Conservation (phyloP, 1,140 invertebrate genomes). For the Heliconius hermathena region DNA sequence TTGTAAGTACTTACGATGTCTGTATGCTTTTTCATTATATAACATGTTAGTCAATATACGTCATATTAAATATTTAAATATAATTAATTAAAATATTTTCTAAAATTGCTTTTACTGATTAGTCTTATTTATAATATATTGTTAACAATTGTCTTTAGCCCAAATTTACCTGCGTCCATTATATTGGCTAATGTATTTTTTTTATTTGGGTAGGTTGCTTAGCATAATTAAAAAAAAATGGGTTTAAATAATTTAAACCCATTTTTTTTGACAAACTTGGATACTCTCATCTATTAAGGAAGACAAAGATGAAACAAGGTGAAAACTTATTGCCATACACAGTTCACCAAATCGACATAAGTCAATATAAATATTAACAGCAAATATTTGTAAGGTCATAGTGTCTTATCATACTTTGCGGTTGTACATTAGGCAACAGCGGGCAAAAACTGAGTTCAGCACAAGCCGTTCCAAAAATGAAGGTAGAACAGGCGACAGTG, state of each 20-base stretch:
- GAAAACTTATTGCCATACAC: background rate
- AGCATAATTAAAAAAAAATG: no score
- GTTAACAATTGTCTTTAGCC: no score
- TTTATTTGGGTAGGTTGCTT: no score
- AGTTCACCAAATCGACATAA: background rate
- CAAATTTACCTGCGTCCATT: background rate
- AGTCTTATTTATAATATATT: no score
- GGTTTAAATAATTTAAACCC: no score
- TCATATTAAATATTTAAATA: background rate
- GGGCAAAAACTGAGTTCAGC: background rate
- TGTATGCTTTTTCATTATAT: background rate
- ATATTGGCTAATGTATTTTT: background rate
- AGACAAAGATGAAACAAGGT: background rate
- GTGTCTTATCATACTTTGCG: slow-evolving; percentile 16
- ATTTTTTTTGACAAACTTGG: no score
- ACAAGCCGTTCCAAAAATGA: background rate
- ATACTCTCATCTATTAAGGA: background rate
- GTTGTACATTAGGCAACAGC: slow-evolving; percentile 4
- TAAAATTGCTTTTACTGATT: background rate
- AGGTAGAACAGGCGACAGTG: slow-evolving; percentile 3
- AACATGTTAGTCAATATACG: background rate
- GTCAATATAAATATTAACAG: slow-evolving; percentile 3
- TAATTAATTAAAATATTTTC: background rate
- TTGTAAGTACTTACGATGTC: background rate
- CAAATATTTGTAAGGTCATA: slow-evolving; percentile 25